Conservation (phyloP, 2,888 invertebrate species). For the Ptychoptera albimana region DNA sequence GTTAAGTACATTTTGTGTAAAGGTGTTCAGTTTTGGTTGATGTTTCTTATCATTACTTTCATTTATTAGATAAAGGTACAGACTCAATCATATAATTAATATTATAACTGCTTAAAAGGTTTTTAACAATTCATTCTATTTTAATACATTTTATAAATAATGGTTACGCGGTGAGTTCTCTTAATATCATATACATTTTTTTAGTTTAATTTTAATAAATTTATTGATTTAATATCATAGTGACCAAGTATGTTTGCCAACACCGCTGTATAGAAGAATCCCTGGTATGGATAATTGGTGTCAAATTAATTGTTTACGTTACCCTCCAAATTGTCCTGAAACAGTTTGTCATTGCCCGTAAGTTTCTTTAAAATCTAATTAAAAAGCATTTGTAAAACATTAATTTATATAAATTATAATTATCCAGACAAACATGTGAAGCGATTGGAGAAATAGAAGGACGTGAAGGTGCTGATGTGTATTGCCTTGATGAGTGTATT, state of each 20-base stretch:
- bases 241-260: constrained; percentile 65
- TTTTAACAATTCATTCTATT: too few species aligned
- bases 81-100: too few species aligned
- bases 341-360: constrained; percentile 67
- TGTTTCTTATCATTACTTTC: too few species aligned
- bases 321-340: constrained; percentile 72
- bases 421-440: constrained; percentile 58
- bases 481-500: constrained; percentile 76
- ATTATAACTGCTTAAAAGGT: too few species aligned
- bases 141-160: too few species aligned
- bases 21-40: too few species aligned
- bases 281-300: constrained; percentile 76
- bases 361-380: constrained; percentile 30
- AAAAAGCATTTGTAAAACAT: neutral
- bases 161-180: neutral
- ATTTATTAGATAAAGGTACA: too few species aligned
- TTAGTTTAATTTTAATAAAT: constrained; percentile 13
- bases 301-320: constrained; percentile 68
- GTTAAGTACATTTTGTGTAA: too few species aligned
- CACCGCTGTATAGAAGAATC: constrained; percentile 41
- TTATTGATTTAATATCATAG: constrained; percentile 26
- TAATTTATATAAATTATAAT: neutral
- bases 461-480: constrained; percentile 59
- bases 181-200: neutral
- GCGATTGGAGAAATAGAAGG: constrained; percentile 62